These are phyloP conservation scores for Eupsittula cactorum DNA, from an alignment of 2,113 vertebrate species.

Conservation along the genomic window DNA sequence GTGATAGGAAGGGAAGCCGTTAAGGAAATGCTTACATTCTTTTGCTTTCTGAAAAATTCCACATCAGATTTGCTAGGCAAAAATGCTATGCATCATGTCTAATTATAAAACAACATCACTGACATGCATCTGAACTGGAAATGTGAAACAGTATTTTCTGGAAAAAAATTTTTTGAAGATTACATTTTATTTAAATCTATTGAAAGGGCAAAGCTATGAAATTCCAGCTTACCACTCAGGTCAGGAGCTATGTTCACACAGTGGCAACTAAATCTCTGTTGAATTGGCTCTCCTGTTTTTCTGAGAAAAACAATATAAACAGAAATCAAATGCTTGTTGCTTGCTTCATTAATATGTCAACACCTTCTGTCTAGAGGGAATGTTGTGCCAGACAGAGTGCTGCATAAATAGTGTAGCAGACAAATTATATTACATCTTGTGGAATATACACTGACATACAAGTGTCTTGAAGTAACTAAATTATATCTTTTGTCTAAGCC, in stretches of 20 bases:
- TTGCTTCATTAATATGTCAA: constrained; percentile 64
- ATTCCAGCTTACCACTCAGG: neutral
- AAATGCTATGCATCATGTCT: neutral
- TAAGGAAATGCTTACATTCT: neutral
- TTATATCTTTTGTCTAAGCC: constrained; percentile 13
- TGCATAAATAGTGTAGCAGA: constrained; percentile 54
- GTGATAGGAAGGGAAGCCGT: neutral
- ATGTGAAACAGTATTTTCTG: neutral
- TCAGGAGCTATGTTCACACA: neutral
- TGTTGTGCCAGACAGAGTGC: constrained; percentile 53
- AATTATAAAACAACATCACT: neutral
- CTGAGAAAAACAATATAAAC: constrained; percentile 52
- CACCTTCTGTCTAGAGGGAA: constrained; percentile 65
- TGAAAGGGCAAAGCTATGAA: neutral
- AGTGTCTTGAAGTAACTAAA: constrained; percentile 56
- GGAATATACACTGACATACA: neutral
- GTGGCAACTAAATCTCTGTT: constrained; percentile 9
- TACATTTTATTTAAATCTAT: neutral
- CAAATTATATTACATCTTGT: constrained; percentile 54
- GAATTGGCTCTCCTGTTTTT: constrained; percentile 5
- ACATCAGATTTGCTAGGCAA: neutral
- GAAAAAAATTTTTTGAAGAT: neutral
- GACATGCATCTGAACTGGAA: neutral
- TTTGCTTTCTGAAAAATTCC: neutral
- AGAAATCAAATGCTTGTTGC: constrained; percentile 34